Percentiles rank a stretch among this genome's conserved stretches.
Conservation (phyloP, 2,113 vertebrate species). For the Microcebus tavaratra region DNA sequence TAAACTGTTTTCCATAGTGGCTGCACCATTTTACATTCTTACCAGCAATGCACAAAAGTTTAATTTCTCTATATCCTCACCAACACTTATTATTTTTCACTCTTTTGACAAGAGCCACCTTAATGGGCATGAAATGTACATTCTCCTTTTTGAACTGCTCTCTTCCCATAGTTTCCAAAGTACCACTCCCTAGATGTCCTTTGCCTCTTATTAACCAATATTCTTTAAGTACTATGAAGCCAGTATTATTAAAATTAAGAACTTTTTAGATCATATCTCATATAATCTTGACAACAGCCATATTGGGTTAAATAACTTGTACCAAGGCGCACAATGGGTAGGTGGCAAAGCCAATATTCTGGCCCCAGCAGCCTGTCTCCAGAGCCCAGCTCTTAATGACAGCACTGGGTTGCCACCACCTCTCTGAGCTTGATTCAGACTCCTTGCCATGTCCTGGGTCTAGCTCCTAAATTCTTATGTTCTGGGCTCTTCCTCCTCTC, state of each 20-base stretch:
- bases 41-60: not conserved
- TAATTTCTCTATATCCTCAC: not conserved
- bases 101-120: not conserved
- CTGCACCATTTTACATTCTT: not conserved
- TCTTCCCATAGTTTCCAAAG: not conserved
- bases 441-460: not conserved
- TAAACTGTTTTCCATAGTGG: not conserved
- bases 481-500: not conserved
- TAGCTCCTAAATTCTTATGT: not conserved
- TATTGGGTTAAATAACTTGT: not conserved
- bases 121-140: not conserved
- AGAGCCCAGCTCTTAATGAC: not conserved
- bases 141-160: not conserved
- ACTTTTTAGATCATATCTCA: not conserved
- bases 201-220: not conserved
- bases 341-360: not conserved
- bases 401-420: not conserved
- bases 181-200: not conserved
- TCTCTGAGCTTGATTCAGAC: not conserved
- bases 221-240: not conserved
- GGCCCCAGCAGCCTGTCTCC: not conserved
- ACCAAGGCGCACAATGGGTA: not conserved
- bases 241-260: not conserved
- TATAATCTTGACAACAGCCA: not conserved
- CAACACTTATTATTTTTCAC: not conserved